A percentile compares a stretch with the other conserved stretches of the same genome.
phyloP scores from a whole-genome alignment of 2,888 invertebrate genomes.

The Sinelater perroti region DNA sequence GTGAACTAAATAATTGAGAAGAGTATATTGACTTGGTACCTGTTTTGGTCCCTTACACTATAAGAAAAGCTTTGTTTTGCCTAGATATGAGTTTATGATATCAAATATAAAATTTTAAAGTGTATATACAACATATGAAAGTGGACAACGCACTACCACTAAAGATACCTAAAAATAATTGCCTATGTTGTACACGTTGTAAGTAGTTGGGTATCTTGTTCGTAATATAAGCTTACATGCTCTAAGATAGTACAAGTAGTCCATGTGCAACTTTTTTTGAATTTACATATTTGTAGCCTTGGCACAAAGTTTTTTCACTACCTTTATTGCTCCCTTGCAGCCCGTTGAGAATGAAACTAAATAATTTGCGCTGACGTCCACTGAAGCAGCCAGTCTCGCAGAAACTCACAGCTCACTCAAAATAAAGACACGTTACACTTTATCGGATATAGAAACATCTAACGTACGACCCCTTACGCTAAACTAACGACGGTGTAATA shows the following conservation, averaged over 20 bases:
- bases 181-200: constrained; percentile 19
- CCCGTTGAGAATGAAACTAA: constrained; percentile 13
- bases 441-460: neutral
- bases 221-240: constrained; percentile 11
- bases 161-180: constrained; percentile 32
- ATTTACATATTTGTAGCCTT: constrained; percentile 22
- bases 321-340: constrained; percentile 35
- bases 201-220: constrained; percentile 9
- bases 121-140: constrained; percentile 32
- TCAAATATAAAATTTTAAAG: constrained; percentile 38
- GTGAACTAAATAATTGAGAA: too few relatives aligned
- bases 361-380: constrained; percentile 17
- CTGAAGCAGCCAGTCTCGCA: constrained; percentile 3
- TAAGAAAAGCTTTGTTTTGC: constrained; percentile 27
- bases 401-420: constrained; percentile 16
- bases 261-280: constrained; percentile 11
- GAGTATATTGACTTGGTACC: constrained; percentile 29
- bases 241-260: constrained; percentile 21
- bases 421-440: neutral
- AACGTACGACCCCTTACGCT: too few relatives aligned
- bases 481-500: too few relatives aligned
- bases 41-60: constrained; percentile 37
- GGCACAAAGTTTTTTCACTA: constrained; percentile 36
- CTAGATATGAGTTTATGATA: constrained; percentile 31
- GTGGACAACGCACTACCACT: constrained; percentile 34